Evolutionary conservation across 92 coral and sea anemone species (phyloP), one percentile per base, ranked within the genome.

Genomic region (Porites rus): DNA sequence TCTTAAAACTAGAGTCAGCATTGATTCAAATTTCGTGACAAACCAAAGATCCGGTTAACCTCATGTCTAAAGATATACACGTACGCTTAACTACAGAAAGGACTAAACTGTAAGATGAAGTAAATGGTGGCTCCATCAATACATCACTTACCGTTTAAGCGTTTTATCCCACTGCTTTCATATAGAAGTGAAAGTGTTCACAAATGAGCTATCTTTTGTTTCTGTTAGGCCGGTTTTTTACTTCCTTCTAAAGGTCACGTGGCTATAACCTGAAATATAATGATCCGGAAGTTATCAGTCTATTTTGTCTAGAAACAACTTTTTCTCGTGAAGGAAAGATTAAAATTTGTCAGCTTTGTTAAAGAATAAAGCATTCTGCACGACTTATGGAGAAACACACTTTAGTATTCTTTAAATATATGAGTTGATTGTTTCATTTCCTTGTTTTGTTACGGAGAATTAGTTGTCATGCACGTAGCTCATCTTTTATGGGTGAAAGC

Each of bases 201-300:
- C 67, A 7, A 25, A 14, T 56, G 69, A 1, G n/a, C 1, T 11
- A 13, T 8, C 14, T 11, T 25, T 9, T 28, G 79, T 74, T 31
- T 68, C 72, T 17, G 4, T 76, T 20, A 6, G 43, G 10, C 1
- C 67, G 58, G 9, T 18, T 16, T 1, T 0, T 14, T 80, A 80
- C 75, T 80, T 80, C 84, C 84, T 58, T 24, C 75, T 68, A 14
- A 18, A 10, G 25, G 18, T 66, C 84, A 80, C 76, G 76, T 80
- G 85, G 59, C 43, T 53, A 53, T 3, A 3, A 31, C 18, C 53
- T 50, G 9, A 11, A 31, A 54, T 46, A 17, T 51, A 51, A 16
- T 38, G 46, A 38, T 38, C 86, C 86, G 86, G 86, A 81, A 81
- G 77, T 70, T 38, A 54, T 53, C 58, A 16, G 17, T 10, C 2